Evolutionary conservation across 2,888 invertebrate species (phyloP).

Genomic region (Drosophila rubida): DNA sequence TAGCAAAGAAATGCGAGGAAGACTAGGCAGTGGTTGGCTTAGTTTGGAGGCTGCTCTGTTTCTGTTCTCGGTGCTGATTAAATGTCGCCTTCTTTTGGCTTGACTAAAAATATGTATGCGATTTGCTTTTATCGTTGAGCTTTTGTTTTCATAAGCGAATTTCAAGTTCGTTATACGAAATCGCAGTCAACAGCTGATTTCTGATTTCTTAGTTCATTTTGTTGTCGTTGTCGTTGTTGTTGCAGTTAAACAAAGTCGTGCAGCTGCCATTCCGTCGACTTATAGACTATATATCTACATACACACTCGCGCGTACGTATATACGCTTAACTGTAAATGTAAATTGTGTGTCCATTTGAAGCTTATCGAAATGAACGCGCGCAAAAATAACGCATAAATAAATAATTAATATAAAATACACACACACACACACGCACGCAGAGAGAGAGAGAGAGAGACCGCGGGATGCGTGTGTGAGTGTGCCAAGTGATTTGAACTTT

Average conservation of each 20-base stretch:
- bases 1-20: conserved; percentile 25
- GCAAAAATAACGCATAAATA: conserved; percentile 78
- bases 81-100: conserved; percentile 44
- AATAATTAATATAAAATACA: conserved; percentile 67
- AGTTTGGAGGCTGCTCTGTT: conserved; percentile 28
- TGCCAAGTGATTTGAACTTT: conserved; percentile 80
- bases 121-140: conserved; percentile 46
- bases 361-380: conserved; percentile 76
- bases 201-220: conserved; percentile 47
- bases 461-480: conserved; percentile 36
- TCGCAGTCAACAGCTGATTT: conserved; percentile 65
- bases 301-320: not conserved
- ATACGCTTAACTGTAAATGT: conserved; percentile 70
- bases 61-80: conserved; percentile 31
- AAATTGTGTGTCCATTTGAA: conserved; percentile 73
- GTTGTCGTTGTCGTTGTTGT: conserved; percentile 10
- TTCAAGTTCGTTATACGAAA: conserved; percentile 68
- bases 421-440: conserved; percentile 12
- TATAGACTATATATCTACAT: conserved; percentile 6
- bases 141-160: conserved; percentile 41
- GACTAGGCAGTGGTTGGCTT: not conserved
- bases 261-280: conserved; percentile 40
- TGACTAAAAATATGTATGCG: conserved; percentile 3
- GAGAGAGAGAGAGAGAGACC: not conserved
- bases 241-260: conserved; percentile 33